phyloP scores from a whole-genome alignment of 2,888 invertebrate species.

The Oligia fasciuncula region DNA sequence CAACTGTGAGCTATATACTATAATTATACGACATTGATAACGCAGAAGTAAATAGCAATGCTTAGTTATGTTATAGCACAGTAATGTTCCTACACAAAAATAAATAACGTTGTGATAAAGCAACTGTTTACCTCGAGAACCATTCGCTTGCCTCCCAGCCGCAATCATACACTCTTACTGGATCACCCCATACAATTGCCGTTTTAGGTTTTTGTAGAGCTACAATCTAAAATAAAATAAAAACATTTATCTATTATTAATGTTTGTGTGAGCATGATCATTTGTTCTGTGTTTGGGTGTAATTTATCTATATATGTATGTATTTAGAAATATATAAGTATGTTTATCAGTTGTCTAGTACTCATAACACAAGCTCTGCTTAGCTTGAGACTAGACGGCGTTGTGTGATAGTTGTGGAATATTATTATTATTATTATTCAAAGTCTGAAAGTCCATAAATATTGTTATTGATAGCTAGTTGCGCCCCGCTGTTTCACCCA shows the following conservation, averaged over 20 bases:
- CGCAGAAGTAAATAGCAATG: slow-evolving; percentile 11
- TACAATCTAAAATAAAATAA: slow-evolving; percentile 71
- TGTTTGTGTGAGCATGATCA: too few relatives aligned
- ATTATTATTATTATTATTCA: too few relatives aligned
- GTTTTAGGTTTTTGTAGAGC: slow-evolving; percentile 75
- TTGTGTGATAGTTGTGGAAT: too few relatives aligned
- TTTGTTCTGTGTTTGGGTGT: too few relatives aligned
- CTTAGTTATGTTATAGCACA: not conserved
- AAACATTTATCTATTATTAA: not conserved
- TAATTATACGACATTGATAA: slow-evolving; percentile 34
- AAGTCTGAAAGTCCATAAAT: not conserved
- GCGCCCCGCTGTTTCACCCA: not conserved
- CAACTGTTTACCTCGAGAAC: slow-evolving; percentile 90
- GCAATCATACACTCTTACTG: slow-evolving; percentile 92
- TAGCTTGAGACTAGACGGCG: too few relatives aligned
- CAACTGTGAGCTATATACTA: slow-evolving; percentile 9
- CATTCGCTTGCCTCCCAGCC: slow-evolving; percentile 93
- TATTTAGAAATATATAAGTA: too few relatives aligned
- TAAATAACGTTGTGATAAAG: slow-evolving; percentile 12
- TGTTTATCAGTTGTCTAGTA: too few relatives aligned
- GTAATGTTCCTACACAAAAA: slow-evolving; percentile 2
- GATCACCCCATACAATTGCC: slow-evolving; percentile 90
- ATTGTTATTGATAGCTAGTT: slow-evolving; percentile 7
- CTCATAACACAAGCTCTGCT: too few relatives aligned
- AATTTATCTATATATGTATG: too few relatives aligned